Conservation (phyloP, 2,797 vertebrate species). For the Limnodromus scolopaceus region DNA sequence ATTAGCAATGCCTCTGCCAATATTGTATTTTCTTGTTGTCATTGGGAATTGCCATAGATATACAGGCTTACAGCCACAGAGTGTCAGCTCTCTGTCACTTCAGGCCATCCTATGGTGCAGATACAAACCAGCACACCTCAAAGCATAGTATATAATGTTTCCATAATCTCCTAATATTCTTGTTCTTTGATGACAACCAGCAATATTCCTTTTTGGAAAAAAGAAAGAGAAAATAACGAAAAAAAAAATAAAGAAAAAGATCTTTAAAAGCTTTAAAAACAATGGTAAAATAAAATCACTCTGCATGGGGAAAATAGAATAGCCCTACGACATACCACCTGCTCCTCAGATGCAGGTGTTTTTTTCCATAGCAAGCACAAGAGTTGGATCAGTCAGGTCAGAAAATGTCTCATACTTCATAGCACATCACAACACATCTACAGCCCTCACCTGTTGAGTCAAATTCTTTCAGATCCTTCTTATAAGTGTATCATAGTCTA, state of each 20-base stretch:
- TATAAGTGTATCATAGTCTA: background rate
- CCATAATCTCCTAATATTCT: background rate
- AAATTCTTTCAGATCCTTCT: background rate
- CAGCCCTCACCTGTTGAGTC: background rate
- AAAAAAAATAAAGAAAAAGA: no score
- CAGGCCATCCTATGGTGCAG: background rate
- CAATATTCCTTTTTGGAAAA: background rate
- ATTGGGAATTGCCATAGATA: background rate
- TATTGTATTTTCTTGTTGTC: background rate
- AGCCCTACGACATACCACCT: fast-evolving
- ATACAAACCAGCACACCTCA: background rate
- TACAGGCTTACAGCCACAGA: background rate
- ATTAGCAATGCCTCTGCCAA: background rate
- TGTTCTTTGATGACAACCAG: background rate
- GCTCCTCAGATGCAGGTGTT: background rate
- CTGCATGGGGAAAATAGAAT: background rate
- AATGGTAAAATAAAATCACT: background rate
- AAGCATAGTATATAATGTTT: background rate
- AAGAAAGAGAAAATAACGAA: no score
- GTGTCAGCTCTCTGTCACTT: background rate
- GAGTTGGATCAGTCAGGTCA: background rate
- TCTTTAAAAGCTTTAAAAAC: background rate
- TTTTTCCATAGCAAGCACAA: background rate
- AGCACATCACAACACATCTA: background rate
- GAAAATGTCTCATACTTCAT: background rate